Base-by-base conservation (phyloP, 2,797 vertebrate species). In the Hippoglossus hippoglossus region DNA sequence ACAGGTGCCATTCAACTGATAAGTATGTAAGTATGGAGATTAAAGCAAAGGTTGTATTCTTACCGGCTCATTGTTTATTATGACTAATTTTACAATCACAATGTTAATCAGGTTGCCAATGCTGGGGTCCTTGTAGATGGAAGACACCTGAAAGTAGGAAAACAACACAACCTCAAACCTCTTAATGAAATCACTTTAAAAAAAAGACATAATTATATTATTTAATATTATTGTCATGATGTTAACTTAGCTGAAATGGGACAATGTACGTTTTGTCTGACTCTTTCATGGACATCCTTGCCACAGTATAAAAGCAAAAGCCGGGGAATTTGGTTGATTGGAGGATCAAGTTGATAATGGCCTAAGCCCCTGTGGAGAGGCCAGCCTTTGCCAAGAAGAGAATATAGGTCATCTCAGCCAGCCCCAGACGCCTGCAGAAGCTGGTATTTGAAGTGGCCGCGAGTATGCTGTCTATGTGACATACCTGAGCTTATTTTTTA, bases 61-160 rank as follows among this genome's bases (percentile, higher is more conserved):
- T 96, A 99, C 98, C 96, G 94, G 95, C 87, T 99, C 97, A 50
- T 96, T 96, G 93, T 96, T 98, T 92, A 99, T 94, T 83, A 99
- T 96, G 50, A 98, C 96, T 92, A 99, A 92, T 90, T 99, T 99
- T 82, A 99, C 98, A 90, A 99, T 96, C 89, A 98, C 96, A 77
- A 99, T 97, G 92, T 99, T 97, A 86, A 99, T 99, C 88, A 98
- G 94, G 93, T 99, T 99, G 92, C 98, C 98, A 91, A 99, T 99
- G 93, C 97, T 99, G 91, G 97, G 97, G 79, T 99, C 97, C 93
- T 97, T 99, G 94, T 99, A 99, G 92, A 99, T 99, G 77, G 98
- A 98, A 73, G 98, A 96, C 84, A 99, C 98, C 98, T 99, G 94
- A 77, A 74, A 9, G 18, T 93, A 91, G 34, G 79, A 78, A 58